A percentile compares a stretch with the other conserved stretches of the same genome.
These are phyloP conservation scores for Pteropus alecto DNA, from an alignment of 2,113 vertebrate species.

Conservation along the genomic window DNA sequence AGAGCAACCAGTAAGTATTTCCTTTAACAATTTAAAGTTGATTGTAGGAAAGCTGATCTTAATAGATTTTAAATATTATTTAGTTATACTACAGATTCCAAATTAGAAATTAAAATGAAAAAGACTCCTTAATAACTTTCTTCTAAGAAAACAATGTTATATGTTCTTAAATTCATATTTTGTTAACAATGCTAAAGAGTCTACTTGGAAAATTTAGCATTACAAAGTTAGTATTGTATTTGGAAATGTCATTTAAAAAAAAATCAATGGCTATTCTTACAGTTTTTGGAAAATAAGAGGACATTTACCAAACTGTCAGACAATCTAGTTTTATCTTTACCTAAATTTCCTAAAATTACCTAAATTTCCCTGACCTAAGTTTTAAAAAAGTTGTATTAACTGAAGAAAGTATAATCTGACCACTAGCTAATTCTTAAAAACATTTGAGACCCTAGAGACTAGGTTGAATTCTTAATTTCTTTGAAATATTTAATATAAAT, in stretches of 20 bases:
- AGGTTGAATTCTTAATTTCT: slow-evolving; percentile 35
- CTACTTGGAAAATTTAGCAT: slow-evolving; percentile 33
- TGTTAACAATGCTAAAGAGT: neutral
- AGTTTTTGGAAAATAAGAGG: slow-evolving; percentile 33
- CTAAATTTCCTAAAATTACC: slow-evolving; percentile 7
- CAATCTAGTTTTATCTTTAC: slow-evolving; percentile 42
- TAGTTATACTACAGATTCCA: slow-evolving; percentile 37
- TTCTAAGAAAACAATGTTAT: neutral
- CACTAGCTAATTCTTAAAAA: slow-evolving; percentile 23
- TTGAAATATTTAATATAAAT: slow-evolving; percentile 24
- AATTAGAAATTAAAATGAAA: slow-evolving; percentile 52
- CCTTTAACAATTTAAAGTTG: slow-evolving; percentile 42
- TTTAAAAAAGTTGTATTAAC: neutral
- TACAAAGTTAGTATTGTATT: neutral
- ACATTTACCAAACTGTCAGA: neutral
- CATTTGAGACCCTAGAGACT: neutral
- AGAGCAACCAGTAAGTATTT: slow-evolving; percentile 85
- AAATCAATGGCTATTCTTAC: neutral
- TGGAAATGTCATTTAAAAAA: slow-evolving; percentile 2
- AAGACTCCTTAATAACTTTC: slow-evolving; percentile 1
- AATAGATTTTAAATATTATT: neutral
- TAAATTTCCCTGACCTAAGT: slow-evolving; percentile 19
- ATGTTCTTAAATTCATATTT: slow-evolving; percentile 39
- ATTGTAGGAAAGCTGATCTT: neutral
- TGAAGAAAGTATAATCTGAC: slow-evolving; percentile 11